Conservation (phyloP, 2,797 vertebrate genomes). For the Trichosurus vulpecula region DNA sequence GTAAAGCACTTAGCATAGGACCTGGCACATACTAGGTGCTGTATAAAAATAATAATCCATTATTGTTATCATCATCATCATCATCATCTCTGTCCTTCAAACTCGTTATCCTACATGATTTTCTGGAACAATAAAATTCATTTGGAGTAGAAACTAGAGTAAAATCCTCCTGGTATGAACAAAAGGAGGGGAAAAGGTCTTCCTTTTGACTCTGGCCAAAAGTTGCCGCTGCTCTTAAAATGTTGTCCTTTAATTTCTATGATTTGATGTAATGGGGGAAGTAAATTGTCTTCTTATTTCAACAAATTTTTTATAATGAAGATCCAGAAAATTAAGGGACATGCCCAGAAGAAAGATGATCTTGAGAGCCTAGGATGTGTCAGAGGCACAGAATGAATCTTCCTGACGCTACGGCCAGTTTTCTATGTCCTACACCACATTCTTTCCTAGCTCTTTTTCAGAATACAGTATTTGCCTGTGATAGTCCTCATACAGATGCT, state of each 20-base stretch:
- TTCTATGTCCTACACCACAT: neutral
- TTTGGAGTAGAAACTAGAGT: neutral
- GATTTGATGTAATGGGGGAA: neutral
- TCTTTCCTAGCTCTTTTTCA: neutral
- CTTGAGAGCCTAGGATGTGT: neutral
- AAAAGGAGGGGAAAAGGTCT: neutral
- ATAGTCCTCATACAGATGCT: neutral
- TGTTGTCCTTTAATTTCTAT: neutral
- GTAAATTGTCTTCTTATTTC: neutral
- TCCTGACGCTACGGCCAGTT: neutral
- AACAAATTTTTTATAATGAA: neutral
- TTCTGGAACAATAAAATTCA: neutral
- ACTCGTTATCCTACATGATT: neutral
- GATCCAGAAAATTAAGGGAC: neutral
- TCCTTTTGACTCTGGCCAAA: neutral
- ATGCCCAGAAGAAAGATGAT: neutral
- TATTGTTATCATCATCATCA: neutral
- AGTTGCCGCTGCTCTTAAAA: neutral
- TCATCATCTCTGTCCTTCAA: neutral
- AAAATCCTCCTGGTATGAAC: neutral
- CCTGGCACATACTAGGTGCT: neutral
- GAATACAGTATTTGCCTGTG: neutral
- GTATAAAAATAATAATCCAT: too few relatives aligned
- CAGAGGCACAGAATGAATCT: neutral
- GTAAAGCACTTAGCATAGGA: neutral